These are phyloP conservation scores for Eumacrocentrus americanus DNA, from an alignment of 2,888 invertebrate species.

Conservation along the genomic window DNA sequence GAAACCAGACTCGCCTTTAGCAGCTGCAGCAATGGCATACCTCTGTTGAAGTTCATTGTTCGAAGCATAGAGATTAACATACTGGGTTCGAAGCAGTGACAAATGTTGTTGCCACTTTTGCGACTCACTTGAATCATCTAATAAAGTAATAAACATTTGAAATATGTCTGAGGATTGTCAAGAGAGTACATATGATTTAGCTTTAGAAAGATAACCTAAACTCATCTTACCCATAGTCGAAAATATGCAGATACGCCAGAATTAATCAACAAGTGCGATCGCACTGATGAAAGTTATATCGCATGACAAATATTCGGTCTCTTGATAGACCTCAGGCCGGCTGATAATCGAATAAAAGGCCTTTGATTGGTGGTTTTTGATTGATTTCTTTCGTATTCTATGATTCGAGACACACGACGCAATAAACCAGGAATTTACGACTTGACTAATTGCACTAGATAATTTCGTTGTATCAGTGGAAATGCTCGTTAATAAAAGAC, in stretches of 20 bases:
- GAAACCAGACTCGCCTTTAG: conserved; percentile 78
- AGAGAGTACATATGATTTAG: not conserved
- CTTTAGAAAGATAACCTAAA: not conserved
- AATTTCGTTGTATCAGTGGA: conserved; percentile 2
- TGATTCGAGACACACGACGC: not conserved
- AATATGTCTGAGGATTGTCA: not conserved
- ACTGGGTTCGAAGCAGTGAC: conserved; percentile 84
- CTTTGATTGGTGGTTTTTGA: not conserved
- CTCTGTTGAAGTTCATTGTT: conserved; percentile 84
- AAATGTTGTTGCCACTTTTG: conserved; percentile 78
- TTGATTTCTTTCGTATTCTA: not conserved
- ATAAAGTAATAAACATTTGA: conserved; percentile 21
- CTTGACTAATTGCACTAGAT: not conserved
- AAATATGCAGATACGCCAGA: conserved; percentile 8
- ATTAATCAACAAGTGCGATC: conserved; percentile 24
- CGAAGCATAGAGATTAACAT: conserved; percentile 84
- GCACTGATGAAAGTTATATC: conserved; percentile 27
- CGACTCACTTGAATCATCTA: conserved; percentile 54
- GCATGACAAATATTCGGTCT: conserved; percentile 31
- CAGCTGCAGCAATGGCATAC: conserved; percentile 78
- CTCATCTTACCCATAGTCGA: conserved; percentile 34
- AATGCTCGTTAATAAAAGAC: not conserved
- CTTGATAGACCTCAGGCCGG: conserved; percentile 13
- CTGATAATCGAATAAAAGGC: conserved; percentile 2
- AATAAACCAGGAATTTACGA: not conserved